A percentile compares a stretch with the other conserved stretches of the same genome.
These are phyloP conservation scores for Timema cristinae DNA, from an alignment of 2,888 invertebrate genomes.

Conservation along the genomic window DNA sequence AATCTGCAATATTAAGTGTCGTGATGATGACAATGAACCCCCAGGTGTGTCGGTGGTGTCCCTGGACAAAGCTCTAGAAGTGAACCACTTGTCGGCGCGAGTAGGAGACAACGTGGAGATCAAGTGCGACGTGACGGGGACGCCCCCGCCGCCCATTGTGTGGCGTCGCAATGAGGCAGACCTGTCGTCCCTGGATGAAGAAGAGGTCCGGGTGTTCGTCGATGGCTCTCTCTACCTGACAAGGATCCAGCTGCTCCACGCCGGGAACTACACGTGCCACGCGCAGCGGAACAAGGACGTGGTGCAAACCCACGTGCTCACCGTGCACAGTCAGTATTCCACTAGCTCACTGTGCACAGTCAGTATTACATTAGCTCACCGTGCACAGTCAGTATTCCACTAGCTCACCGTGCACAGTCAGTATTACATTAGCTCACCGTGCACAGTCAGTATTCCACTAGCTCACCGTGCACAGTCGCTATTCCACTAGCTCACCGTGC, in stretches of 20 bases:
- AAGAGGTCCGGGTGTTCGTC: constrained; percentile 63
- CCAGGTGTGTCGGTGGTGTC: constrained; percentile 67
- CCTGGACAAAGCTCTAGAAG: constrained; percentile 65
- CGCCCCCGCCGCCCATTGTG: constrained; percentile 64
- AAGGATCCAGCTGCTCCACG: constrained; percentile 66
- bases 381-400: no score
- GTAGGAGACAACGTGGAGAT: constrained; percentile 74
- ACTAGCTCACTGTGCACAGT: no score
- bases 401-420: no score
- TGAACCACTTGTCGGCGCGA: constrained; percentile 64
- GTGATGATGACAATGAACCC: constrained; percentile 5
- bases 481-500: no score
- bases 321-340: constrained; percentile 63
- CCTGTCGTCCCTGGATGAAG: constrained; percentile 56
- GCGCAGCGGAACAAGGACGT: constrained; percentile 67
- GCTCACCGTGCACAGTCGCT: no score
- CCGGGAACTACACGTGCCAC: constrained; percentile 74
- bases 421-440: no score
- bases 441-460: no score
- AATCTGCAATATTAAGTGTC: no score
- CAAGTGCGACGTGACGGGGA: constrained; percentile 70
- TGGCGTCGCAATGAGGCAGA: constrained; percentile 67
- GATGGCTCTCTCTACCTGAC: constrained; percentile 72
- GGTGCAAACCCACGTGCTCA: constrained; percentile 68
- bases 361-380: no score